Conservation (phyloP, 2,888 invertebrate species). For the Hedya salicella region DNA sequence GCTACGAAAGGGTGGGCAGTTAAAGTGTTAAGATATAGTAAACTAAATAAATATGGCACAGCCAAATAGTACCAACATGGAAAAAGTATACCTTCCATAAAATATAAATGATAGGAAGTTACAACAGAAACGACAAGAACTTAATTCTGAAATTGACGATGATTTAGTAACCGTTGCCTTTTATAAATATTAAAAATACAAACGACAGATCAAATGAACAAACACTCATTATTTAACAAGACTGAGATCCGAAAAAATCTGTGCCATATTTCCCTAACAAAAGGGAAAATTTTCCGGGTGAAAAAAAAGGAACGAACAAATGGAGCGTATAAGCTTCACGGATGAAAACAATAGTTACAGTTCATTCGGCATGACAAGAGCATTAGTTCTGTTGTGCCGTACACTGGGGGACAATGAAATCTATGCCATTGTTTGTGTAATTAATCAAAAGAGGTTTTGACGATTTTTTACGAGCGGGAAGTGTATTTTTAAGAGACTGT, state of each 20-base stretch:
- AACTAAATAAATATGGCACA: too few relatives aligned
- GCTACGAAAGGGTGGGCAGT: too few relatives aligned
- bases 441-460: constrained; percentile 39
- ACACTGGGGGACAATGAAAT: constrained; percentile 54
- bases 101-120: too few relatives aligned
- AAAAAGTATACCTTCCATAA: too few relatives aligned
- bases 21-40: too few relatives aligned
- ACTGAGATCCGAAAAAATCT: constrained; percentile 32
- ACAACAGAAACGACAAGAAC: too few relatives aligned
- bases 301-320: constrained; percentile 41
- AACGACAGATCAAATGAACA: neutral
- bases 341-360: constrained; percentile 69
- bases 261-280: constrained; percentile 39
- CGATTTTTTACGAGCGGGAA: constrained; percentile 23
- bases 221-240: constrained; percentile 17
- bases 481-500: constrained; percentile 17
- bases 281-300: constrained; percentile 34
- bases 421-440: constrained; percentile 37
- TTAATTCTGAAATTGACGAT: too few relatives aligned
- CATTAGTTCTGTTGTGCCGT: constrained; percentile 58
- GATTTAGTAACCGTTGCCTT: too few relatives aligned
- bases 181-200: neutral
- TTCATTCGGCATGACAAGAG: constrained; percentile 66
- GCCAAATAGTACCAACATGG: too few relatives aligned
- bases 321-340: constrained; percentile 47